Conservation (phyloP, 2,113 vertebrate species). For the Cyprinus carpio region DNA sequence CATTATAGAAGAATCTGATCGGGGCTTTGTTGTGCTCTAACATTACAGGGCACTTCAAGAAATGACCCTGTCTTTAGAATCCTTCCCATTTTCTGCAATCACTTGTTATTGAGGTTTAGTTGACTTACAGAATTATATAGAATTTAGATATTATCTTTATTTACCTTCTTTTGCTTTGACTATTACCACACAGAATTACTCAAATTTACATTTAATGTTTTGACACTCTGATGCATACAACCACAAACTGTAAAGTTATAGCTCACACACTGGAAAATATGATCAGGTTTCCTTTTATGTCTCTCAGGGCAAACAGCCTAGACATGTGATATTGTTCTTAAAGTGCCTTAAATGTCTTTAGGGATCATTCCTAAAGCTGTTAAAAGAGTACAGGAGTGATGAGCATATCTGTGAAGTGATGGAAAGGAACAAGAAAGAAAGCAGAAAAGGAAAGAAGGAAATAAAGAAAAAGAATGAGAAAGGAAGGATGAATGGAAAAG, state of each 20-base stretch:
- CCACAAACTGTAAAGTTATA: conserved; percentile 39
- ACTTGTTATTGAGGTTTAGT: conserved; percentile 20
- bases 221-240: conserved; percentile 19
- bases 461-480: neutral
- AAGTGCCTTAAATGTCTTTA: conserved; percentile 33
- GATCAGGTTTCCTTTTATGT: conserved; percentile 36
- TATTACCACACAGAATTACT: neutral
- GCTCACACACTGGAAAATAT: conserved; percentile 24
- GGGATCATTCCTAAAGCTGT: conserved; percentile 26
- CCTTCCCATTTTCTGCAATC: conserved; percentile 6
- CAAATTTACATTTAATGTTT: conserved; percentile 23
- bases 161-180: neutral
- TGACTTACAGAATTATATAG: conserved; percentile 9
- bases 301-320: conserved; percentile 28
- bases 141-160: conserved; percentile 14
- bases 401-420: neutral
- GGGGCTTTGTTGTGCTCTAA: conserved; percentile 39
- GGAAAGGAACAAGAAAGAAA: conserved; percentile 63
- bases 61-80: conserved; percentile 44
- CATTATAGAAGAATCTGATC: conserved; percentile 49
- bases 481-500: neutral
- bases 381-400: neutral
- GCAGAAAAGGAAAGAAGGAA: neutral
- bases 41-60: conserved; percentile 46
- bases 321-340: conserved; percentile 39